These are phyloP conservation scores for Zonitis immaculata DNA, from an alignment of 2,888 invertebrate species.

Conservation along the genomic window DNA sequence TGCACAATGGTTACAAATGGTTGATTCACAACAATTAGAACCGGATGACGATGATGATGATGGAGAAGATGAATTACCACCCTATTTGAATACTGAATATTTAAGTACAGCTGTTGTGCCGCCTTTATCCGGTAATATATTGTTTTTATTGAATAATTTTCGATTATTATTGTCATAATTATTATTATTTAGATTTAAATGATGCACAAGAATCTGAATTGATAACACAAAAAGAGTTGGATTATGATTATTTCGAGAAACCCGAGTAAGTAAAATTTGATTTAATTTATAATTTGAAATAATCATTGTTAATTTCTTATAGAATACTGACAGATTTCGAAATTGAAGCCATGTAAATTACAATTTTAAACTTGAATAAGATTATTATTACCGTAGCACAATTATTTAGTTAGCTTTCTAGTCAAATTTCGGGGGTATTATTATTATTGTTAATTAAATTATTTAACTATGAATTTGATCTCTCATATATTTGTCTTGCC, in stretches of 20 bases:
- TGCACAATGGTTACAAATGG: constrained; percentile 97
- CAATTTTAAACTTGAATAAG: constrained; percentile 3
- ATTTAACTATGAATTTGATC: not conserved
- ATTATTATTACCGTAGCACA: constrained; percentile 8
- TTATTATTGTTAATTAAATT: constrained; percentile 14
- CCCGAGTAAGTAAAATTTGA: constrained; percentile 29
- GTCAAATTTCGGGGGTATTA: constrained; percentile 12
- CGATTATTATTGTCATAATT: not conserved
- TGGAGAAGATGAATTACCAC: constrained; percentile 67
- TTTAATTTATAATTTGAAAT: not conserved
- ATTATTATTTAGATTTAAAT: constrained; percentile 34
- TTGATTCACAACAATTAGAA: constrained; percentile 62
- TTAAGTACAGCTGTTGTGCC: constrained; percentile 47
- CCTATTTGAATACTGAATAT: constrained; percentile 69
- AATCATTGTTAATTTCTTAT: constrained; percentile 20
- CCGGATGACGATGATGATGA: constrained; percentile 54
- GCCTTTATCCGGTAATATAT: constrained; percentile 37
- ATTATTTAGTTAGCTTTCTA: constrained; percentile 14
- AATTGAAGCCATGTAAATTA: constrained; percentile 38
- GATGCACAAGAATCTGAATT: constrained; percentile 37
- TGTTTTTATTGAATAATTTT: constrained; percentile 3
- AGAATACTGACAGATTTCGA: constrained; percentile 42
- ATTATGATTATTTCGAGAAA: constrained; percentile 41
- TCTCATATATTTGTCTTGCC: not conserved
- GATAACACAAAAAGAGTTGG: constrained; percentile 39